Conservation (phyloP, 1,140 invertebrate genomes). For the Metopolophium dirhodum region DNA sequence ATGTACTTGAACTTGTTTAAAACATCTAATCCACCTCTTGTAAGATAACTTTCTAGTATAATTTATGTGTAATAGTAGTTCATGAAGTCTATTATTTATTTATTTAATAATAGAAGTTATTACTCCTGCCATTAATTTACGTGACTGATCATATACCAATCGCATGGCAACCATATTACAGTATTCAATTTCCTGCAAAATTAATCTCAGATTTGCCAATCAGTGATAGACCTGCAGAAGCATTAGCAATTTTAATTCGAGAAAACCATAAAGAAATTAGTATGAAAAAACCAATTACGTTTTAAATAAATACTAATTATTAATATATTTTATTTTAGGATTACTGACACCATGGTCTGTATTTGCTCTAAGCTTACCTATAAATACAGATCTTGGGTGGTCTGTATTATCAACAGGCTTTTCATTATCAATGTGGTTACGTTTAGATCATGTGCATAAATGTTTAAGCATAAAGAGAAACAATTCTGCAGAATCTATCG, state of each 20-base stretch:
- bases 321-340: constrained; percentile 48
- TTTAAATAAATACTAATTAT: background rate
- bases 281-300: background rate
- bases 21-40: constrained; percentile 65
- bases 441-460: constrained; percentile 58
- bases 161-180: constrained; percentile 68
- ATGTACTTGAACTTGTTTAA: constrained; percentile 69
- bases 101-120: constrained; percentile 61
- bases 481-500: constrained; percentile 45
- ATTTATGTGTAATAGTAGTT: background rate
- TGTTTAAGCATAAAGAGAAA: constrained; percentile 51
- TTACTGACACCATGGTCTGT: constrained; percentile 65
- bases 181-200: constrained; percentile 67
- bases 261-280: constrained; percentile 56
- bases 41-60: constrained; percentile 58
- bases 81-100: constrained; percentile 25
- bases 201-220: constrained; percentile 55
- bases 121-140: constrained; percentile 66
- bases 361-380: constrained; percentile 65
- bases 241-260: constrained; percentile 59
- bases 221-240: constrained; percentile 60
- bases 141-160: constrained; percentile 63
- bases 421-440: constrained; percentile 67
- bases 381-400: constrained; percentile 67
- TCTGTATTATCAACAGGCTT: constrained; percentile 71